Evolutionary conservation across 2,888 invertebrate species (phyloP).

Genomic region (Yponomeuta evonymella): DNA sequence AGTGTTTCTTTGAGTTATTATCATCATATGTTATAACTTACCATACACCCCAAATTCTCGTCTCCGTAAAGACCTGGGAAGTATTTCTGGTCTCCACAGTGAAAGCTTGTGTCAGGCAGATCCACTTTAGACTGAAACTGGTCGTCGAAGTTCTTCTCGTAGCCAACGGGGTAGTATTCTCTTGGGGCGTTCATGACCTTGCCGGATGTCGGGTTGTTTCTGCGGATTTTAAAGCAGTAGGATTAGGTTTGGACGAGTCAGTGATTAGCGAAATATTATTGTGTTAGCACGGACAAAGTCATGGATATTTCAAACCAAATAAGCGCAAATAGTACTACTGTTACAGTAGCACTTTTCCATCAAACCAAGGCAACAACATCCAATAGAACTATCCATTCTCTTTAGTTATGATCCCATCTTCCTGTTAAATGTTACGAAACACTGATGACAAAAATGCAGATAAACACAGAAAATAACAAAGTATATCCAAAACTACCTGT

Average conservation of each 20-base stretch:
- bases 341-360: too few species aligned
- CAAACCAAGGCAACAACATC: background rate
- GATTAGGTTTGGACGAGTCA: background rate
- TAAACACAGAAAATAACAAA: too few species aligned
- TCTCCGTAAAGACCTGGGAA: constrained; percentile 93
- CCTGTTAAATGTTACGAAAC: too few species aligned
- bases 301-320: too few species aligned
- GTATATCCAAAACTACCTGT: too few species aligned
- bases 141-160: constrained; percentile 93
- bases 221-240: constrained; percentile 28
- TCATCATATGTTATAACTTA: constrained; percentile 48
- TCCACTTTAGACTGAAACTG: constrained; percentile 90
- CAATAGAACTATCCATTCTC: background rate
- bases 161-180: constrained; percentile 91
- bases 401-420: too few species aligned
- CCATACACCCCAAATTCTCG: constrained; percentile 93
- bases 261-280: too few species aligned
- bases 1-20: background rate
- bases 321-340: too few species aligned
- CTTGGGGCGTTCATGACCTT: constrained; percentile 93
- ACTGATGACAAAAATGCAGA: too few species aligned
- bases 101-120: constrained; percentile 88
- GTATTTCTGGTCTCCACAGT: constrained; percentile 92
- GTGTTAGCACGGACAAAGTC: too few species aligned
- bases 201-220: constrained; percentile 49